These are phyloP conservation scores for Atrina japonica DNA, from an alignment of 2,888 invertebrate genomes.

Conservation along the genomic window DNA sequence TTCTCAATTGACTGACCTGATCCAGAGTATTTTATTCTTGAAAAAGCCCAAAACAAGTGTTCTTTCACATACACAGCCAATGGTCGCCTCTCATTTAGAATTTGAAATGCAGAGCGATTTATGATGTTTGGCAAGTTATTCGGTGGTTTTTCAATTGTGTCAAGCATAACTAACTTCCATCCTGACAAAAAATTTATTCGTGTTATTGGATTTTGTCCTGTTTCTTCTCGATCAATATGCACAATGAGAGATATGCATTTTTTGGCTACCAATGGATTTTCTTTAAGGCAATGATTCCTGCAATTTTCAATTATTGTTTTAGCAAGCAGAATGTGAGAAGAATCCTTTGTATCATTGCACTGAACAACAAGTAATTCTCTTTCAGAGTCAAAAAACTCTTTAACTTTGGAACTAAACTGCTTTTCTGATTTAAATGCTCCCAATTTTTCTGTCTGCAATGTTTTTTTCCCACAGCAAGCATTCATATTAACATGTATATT, in stretches of 20 bases:
- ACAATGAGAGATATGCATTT: slow-evolving; percentile 27
- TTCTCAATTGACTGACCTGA: slow-evolving; percentile 43
- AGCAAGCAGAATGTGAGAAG: slow-evolving; percentile 53
- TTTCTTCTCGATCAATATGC: slow-evolving; percentile 20
- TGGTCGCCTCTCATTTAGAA: slow-evolving; percentile 39
- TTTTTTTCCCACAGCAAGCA: too few relatives aligned
- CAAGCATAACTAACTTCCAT: slow-evolving; percentile 55
- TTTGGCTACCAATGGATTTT: neutral
- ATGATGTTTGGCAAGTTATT: slow-evolving; percentile 36
- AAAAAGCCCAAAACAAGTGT: slow-evolving; percentile 58
- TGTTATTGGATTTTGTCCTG: neutral
- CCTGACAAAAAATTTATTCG: slow-evolving; percentile 57
- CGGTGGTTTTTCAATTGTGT: slow-evolving; percentile 46
- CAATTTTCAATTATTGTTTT: slow-evolving; percentile 49
- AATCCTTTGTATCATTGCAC: slow-evolving; percentile 52
- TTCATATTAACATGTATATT: slow-evolving; percentile 45
- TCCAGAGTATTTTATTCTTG: slow-evolving; percentile 49
- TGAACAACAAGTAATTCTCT: slow-evolving; percentile 49
- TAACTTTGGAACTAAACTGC: slow-evolving; percentile 44
- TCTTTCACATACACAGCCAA: slow-evolving; percentile 41
- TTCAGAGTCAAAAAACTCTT: slow-evolving; percentile 45
- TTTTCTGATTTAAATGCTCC: slow-evolving; percentile 63
- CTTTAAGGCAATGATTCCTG: neutral
- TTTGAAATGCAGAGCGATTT: slow-evolving; percentile 28
- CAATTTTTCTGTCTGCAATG: slow-evolving; percentile 48